Evolutionary conservation across 53 echinoderm and acorn worm genomes (phyloP), one percentile per base, ranked within the genome.

Genomic region (Arbacia lixula): DNA sequence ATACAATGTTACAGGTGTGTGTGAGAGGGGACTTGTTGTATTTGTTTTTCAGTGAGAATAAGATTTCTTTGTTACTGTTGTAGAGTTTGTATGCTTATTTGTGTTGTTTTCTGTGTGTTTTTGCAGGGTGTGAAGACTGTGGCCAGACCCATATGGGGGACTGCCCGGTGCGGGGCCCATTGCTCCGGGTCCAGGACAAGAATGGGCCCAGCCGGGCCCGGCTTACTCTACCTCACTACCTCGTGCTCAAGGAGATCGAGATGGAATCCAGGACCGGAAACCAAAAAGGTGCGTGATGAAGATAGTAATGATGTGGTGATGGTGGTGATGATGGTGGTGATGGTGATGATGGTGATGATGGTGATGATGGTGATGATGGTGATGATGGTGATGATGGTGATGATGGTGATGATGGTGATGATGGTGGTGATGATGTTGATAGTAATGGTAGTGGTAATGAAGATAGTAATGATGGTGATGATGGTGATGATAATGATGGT

Each of bases 101-200:
- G 3, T 68, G 3, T 68, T 1, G 33, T 2, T 3, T 21, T 68
- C 26, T 12, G 26, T 68, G 41, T 68, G 24, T 27, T 42, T 66
- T 38, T 60, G 2, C 84, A 97, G 98, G 98, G 94, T 97, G 98
- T 97, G 98, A 97, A 87, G 94, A 97, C 86, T 97, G 98, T 90
- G 98, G 98, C 72, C 87, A 94, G 86, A 89, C 91, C 65, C 98
- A 97, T 77, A 82, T 89, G 84, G 98, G 98, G 83, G 98, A 94
- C 65, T 97, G 98, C 72, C 93, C 98, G 57, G 89, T 97, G 19
- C 93, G 92, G 63, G 98, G 94, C 74, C 94, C 98, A 19, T 67
- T 97, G 31, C 87, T 92, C 39, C 85, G 87, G 85, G 92, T 97
- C 27, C 86, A 91, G 84, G 94, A 97, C 84, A 97, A 97, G 57